Base-by-base conservation (phyloP, 2,888 invertebrate species). In the Synanthedon andrenaeformis region DNA sequence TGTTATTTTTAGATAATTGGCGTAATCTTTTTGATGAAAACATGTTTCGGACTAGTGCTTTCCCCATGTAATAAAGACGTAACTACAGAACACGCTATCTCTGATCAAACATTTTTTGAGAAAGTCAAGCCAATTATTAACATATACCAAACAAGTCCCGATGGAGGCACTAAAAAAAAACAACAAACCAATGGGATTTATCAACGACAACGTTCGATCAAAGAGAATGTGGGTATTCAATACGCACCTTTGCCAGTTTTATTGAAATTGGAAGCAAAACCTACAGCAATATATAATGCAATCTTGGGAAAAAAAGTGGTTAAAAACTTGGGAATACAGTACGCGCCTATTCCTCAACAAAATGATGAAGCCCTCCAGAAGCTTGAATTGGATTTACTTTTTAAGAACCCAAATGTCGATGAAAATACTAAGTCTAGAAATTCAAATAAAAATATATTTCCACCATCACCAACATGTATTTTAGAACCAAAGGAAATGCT, bases 121-220 rank as follows among this genome's bases (percentile, higher is more conserved):
- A 62, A 65, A 3, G 69, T 71, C 56, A 60, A 67, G 1, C 70
- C 72, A 2, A 17, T 69, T 12, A 64, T 67, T 4, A 67, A 72
- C 48, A 59, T 66, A 54, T 67, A 61, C 51, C 66, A 55, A 23
- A 50, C 67, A 13, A 35, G 35, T 10, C 3, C 35, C 35, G 1
- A 35, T 35, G 35, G 10, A 35, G 35, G 2, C 10, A 35, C 35
- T 35, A 35, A 35, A 8, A 35, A 35, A 35, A 35, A 10, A 0
- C 35, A 35, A 35, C 8, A 35, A 35, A 10, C 35, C 35, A 35
- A 35, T 35, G 5, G 35, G 35, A 35, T 35, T 35, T 35, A 35
- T 35, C 35, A 35, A 5, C 35, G 35, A 35, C 35, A 35, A 8
- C 35, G 8, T 10, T 35, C 35, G 3, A 5, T 8, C 3, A 35